These are phyloP conservation scores for Hydrolagus affinis DNA, from an alignment of 2,113 vertebrate species.

Conservation along the genomic window DNA sequence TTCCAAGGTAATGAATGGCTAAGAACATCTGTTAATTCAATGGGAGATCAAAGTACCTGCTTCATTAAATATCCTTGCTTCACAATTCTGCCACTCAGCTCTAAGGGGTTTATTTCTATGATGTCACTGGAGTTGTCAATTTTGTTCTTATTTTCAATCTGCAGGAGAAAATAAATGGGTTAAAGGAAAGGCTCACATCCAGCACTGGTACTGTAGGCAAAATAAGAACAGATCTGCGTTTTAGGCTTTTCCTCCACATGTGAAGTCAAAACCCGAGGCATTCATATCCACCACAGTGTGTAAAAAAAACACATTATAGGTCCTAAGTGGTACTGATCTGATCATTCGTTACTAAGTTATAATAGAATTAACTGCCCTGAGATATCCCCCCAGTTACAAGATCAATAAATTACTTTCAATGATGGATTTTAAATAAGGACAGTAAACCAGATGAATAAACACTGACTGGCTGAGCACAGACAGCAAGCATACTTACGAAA, in stretches of 20 bases:
- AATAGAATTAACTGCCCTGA: not conserved
- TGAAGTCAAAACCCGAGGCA: not conserved
- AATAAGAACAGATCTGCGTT: not conserved
- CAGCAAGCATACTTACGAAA: conserved; percentile 63
- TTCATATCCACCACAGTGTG: not conserved
- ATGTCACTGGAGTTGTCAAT: conserved; percentile 65
- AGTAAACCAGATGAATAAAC: not conserved
- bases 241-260: not conserved
- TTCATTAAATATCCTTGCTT: conserved; percentile 86
- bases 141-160: conserved; percentile 77
- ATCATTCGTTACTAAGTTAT: not conserved
- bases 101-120: conserved; percentile 61
- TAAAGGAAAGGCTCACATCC: not conserved
- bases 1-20: not conserved
- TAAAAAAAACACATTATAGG: not conserved
- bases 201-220: not conserved
- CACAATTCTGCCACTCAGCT: conserved; percentile 74
- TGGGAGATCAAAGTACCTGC: conserved; percentile 60
- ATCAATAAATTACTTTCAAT: not conserved
- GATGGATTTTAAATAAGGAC: not conserved
- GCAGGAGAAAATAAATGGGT: conserved; percentile 33
- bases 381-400: not conserved
- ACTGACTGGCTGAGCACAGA: not conserved
- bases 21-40: too few relatives aligned
- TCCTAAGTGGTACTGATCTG: too few relatives aligned